These are phyloP conservation scores for Idaea biselata DNA, from an alignment of 2,888 invertebrate genomes.

Conservation along the genomic window DNA sequence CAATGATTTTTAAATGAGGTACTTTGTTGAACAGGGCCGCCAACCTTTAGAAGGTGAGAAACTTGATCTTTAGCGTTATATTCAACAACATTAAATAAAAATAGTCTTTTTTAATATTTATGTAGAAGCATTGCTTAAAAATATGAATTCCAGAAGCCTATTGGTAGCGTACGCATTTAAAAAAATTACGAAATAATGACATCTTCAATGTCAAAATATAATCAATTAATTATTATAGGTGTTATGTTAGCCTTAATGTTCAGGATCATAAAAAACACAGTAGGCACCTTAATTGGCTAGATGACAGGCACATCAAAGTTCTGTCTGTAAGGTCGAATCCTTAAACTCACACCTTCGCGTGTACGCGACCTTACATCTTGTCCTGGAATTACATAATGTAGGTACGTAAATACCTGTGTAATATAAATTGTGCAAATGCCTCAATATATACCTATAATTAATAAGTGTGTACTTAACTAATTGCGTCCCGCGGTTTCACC, in stretches of 20 bases:
- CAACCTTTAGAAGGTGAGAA: too few species aligned
- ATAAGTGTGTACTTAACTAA: too few species aligned
- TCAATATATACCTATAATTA: background rate
- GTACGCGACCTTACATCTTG: background rate
- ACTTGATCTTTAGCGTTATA: too few species aligned
- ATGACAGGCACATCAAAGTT: background rate
- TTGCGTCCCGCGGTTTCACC: too few species aligned
- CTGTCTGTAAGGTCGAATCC: background rate
- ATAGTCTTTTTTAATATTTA: too few species aligned
- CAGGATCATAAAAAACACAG: background rate
- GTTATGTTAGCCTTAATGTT: background rate
- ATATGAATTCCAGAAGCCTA: too few species aligned
- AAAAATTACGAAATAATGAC: background rate
- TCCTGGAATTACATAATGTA: background rate
- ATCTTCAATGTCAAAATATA: background rate
- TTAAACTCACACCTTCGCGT: background rate
- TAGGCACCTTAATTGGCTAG: background rate
- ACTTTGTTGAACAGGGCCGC: too few species aligned
- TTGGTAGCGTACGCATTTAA: too few species aligned
- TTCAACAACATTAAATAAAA: too few species aligned
- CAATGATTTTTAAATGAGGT: too few species aligned
- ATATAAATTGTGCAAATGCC: background rate
- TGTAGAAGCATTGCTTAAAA: too few species aligned
- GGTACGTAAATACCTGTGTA: background rate
- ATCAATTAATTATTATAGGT: background rate